Evolutionary conservation across 2,888 invertebrate species (phyloP).

Genomic region (Entomobrya proxima): DNA sequence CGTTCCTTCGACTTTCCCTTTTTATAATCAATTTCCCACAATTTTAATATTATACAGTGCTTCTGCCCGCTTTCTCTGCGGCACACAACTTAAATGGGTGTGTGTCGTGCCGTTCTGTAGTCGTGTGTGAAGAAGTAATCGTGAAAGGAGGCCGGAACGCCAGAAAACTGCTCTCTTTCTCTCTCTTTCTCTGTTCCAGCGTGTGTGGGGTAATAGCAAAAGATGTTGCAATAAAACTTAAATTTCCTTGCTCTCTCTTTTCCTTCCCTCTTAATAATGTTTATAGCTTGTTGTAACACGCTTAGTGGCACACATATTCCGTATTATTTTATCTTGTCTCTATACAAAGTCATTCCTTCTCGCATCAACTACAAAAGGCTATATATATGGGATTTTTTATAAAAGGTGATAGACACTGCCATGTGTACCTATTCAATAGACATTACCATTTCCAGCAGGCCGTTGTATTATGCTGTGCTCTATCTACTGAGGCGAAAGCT

Average conservation of each 20-base stretch:
- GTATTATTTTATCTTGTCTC: neutral
- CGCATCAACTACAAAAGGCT: too few species aligned
- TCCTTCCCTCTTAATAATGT: neutral
- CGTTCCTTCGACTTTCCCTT: conserved; percentile 14
- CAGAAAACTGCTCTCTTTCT: too few species aligned
- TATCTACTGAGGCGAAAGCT: conserved; percentile 26
- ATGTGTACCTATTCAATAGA: too few species aligned
- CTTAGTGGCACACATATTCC: neutral
- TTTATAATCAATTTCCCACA: conserved; percentile 31
- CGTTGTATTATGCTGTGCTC: neutral
- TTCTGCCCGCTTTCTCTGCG: neutral
- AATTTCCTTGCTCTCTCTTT: conserved; percentile 44
- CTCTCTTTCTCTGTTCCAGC: too few species aligned
- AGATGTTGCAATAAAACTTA: conserved; percentile 56
- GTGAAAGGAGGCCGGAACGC: conserved; percentile 3
- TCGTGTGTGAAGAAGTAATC: conserved; percentile 6
- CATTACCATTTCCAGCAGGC: neutral
- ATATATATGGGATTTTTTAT: too few species aligned
- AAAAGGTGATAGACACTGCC: too few species aligned
- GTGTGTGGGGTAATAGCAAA: neutral
- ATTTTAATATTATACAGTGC: neutral
- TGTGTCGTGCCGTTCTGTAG: neutral
- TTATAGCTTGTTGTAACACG: neutral
- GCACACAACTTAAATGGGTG: neutral
- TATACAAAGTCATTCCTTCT: neutral